Evolutionary conservation across 2,797 vertebrate genomes (phyloP).

Genomic region (Micromesistius poutassou): DNA sequence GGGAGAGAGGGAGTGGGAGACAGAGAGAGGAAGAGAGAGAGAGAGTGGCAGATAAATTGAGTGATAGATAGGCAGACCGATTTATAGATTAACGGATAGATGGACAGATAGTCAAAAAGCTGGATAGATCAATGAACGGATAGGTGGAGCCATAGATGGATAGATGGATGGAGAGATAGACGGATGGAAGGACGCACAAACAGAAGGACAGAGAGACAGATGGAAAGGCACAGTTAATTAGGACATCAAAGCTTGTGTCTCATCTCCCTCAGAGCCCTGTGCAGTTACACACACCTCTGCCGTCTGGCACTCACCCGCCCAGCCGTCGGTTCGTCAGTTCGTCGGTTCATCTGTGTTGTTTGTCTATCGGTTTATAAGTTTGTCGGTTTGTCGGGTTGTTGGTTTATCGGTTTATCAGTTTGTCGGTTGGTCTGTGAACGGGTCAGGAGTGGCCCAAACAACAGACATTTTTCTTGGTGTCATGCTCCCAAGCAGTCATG

Average conservation of each 20-base stretch:
- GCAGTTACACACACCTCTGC: slow-evolving; percentile 41
- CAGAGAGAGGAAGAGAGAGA: neutral
- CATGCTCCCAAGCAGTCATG: neutral
- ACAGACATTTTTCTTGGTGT: neutral
- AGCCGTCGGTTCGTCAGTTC: slow-evolving; percentile 37
- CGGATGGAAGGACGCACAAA: slow-evolving; percentile 6
- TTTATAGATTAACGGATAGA: slow-evolving; percentile 29
- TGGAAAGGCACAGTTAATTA: slow-evolving; percentile 38
- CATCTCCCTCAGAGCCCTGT: slow-evolving; percentile 53
- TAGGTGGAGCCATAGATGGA: slow-evolving; percentile 9
- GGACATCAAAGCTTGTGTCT: slow-evolving; percentile 58
- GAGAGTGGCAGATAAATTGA: slow-evolving; percentile 32
- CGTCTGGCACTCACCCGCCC: slow-evolving; percentile 11
- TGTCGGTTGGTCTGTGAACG: too few relatives aligned
- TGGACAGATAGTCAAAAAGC: slow-evolving; percentile 4
- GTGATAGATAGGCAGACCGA: slow-evolving; percentile 32
- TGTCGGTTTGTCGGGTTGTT: neutral
- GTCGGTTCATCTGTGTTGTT: too few relatives aligned
- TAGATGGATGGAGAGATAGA: slow-evolving; percentile 8
- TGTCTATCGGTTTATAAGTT: too few relatives aligned
- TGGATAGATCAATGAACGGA: slow-evolving; percentile 20
- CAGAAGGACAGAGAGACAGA: slow-evolving; percentile 11
- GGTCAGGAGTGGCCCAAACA: neutral
- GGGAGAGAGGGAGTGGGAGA: neutral
- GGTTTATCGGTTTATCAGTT: too few relatives aligned